These are phyloP conservation scores for Argyra leucocephala DNA, from an alignment of 2,888 invertebrate species.

Conservation along the genomic window DNA sequence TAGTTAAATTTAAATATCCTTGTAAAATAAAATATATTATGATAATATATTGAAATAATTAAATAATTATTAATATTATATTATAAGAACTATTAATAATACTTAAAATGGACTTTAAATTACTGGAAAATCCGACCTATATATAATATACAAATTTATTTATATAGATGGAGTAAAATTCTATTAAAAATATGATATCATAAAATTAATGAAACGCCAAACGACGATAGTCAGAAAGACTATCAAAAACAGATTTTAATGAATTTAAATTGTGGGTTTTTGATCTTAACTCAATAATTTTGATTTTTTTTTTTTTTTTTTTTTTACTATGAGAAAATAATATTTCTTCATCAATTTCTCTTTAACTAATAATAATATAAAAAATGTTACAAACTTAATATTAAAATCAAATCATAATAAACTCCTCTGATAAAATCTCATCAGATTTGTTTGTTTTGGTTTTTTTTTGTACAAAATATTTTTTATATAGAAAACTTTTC, in stretches of 20 bases:
- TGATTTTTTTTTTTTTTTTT: not conserved
- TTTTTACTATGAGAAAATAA: not conserved
- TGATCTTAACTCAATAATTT: constrained; percentile 3
- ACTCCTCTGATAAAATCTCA: not conserved
- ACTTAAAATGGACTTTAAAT: no score
- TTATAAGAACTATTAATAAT: no score
- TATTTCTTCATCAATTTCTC: not conserved
- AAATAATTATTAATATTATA: no score
- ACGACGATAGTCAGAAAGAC: not conserved
- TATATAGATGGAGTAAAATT: no score
- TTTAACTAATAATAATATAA: not conserved
- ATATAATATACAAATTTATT: no score
- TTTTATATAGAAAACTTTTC: no score
- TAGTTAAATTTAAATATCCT: no score
- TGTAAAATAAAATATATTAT: no score
- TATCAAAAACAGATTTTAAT: not conserved
- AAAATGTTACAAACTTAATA: not conserved
- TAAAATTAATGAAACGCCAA: not conserved
- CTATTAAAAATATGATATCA: not conserved
- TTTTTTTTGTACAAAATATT: no score
- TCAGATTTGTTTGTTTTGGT: no score
- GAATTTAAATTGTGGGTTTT: not conserved
- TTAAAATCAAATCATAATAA: not conserved
- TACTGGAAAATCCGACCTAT: no score
- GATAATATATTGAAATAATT: no score